Conservation (phyloP, 2,888 invertebrate species). For the Anarsia innoxiella region DNA sequence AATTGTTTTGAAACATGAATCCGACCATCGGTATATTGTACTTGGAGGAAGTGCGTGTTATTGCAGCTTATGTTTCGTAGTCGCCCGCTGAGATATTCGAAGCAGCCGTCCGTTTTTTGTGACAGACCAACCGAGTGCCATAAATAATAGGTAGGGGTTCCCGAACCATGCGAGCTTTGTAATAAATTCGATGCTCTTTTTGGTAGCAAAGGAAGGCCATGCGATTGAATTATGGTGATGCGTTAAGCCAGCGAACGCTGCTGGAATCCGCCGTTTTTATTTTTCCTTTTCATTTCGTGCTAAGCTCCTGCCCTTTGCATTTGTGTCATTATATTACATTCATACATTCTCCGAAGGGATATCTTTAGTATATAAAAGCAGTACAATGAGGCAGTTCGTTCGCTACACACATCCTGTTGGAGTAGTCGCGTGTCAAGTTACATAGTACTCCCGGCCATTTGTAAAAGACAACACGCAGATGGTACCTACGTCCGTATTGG, state of each 20-base stretch:
- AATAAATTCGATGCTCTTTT: constrained; percentile 74
- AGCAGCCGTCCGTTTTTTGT: constrained; percentile 73
- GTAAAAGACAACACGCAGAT: constrained; percentile 67
- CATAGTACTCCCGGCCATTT: constrained; percentile 55
- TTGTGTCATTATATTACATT: constrained; percentile 52
- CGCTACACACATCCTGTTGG: constrained; percentile 38
- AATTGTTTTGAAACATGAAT: constrained; percentile 33
- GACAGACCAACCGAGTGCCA: constrained; percentile 73
- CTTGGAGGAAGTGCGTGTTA: constrained; percentile 71
- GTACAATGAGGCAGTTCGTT: constrained; percentile 53
- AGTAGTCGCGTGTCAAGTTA: constrained; percentile 50
- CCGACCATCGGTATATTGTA: constrained; percentile 43
- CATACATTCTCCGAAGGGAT: constrained; percentile 47
- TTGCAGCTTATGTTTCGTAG: constrained; percentile 71
- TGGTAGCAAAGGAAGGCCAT: constrained; percentile 62
- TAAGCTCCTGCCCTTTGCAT: constrained; percentile 46
- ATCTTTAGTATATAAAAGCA: constrained; percentile 41
- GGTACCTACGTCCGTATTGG: constrained; percentile 63
- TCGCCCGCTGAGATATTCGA: constrained; percentile 72
- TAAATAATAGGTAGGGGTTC: constrained; percentile 75
- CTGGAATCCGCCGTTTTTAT: constrained; percentile 57
- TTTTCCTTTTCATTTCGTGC: constrained; percentile 58
- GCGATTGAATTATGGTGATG: constrained; percentile 73
- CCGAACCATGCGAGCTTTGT: constrained; percentile 64
- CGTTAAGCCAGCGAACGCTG: constrained; percentile 66